These are phyloP conservation scores for Pseudochaenichthys georgianus DNA, from an alignment of 2,797 vertebrate species.

Conservation along the genomic window DNA sequence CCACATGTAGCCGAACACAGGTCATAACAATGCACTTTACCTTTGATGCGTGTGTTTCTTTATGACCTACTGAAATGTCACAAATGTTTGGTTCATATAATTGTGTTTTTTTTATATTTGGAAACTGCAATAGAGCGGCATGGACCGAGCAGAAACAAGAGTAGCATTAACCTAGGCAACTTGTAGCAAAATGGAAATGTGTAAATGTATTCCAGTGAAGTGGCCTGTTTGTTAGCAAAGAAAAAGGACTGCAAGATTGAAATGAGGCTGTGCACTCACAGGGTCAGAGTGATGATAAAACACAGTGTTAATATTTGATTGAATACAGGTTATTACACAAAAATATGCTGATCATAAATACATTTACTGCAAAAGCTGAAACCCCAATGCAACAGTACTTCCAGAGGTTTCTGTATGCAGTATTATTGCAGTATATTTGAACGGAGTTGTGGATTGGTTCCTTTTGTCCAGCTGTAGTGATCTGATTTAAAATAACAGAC, in stretches of 20 bases:
- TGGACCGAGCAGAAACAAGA: constrained; percentile 38
- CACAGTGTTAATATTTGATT: constrained; percentile 10
- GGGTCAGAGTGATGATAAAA: background rate
- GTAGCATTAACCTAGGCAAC: constrained; percentile 36
- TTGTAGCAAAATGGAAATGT: constrained; percentile 24
- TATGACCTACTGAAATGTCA: constrained; percentile 35
- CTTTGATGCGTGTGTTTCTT: constrained; percentile 25
- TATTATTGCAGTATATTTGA: constrained; percentile 30
- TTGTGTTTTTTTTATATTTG: constrained; percentile 35
- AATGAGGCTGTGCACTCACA: constrained; percentile 1
- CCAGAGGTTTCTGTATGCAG: constrained; percentile 5
- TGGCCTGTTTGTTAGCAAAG: background rate
- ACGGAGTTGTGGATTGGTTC: constrained; percentile 11
- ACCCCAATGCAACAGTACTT: constrained; percentile 4
- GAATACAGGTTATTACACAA: constrained; percentile 28
- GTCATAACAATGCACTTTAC: constrained; percentile 73
- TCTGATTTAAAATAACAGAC: constrained; percentile 60
- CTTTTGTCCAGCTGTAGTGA: constrained; percentile 19
- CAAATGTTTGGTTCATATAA: constrained; percentile 40
- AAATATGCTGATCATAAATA: constrained; percentile 27
- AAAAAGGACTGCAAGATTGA: background rate
- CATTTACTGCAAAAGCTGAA: constrained; percentile 24
- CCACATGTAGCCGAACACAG: constrained; percentile 67
- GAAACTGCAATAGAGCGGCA: constrained; percentile 62
- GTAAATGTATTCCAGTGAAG: constrained; percentile 35